phyloP scores from a whole-genome alignment of 2,113 vertebrate species.

The Neodon shergylaensis region DNA sequence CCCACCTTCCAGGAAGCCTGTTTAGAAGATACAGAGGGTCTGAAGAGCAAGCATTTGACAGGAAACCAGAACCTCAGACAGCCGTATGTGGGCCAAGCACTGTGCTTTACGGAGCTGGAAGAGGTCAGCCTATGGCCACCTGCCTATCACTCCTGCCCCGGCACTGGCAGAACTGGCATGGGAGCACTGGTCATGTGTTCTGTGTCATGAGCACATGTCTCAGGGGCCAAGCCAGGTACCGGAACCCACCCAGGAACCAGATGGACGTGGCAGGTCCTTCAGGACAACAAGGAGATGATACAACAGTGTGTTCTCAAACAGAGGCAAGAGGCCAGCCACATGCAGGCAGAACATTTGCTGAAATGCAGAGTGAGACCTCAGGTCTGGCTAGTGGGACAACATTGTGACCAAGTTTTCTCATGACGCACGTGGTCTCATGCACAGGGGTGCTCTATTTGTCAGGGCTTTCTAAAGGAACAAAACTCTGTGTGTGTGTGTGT shows the following conservation, averaged over 20 bases:
- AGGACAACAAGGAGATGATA: fast-evolving
- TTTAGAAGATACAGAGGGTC: neutral
- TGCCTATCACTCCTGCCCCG: neutral
- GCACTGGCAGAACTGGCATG: fast-evolving
- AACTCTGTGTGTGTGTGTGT: too few species aligned
- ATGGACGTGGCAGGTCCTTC: neutral
- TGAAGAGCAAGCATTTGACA: neutral
- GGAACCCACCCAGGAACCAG: too few species aligned
- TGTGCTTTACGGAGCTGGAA: too few species aligned
- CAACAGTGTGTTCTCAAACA: neutral
- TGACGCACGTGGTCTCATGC: too few species aligned
- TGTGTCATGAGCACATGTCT: neutral
- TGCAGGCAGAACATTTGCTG: neutral
- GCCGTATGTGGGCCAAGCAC: fast-evolving
- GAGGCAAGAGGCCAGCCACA: neutral
- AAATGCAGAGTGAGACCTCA: neutral
- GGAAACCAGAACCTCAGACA: neutral
- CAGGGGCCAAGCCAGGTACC: neutral
- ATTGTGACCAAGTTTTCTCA: neutral
- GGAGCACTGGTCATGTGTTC: fast-evolving
- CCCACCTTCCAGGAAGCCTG: neutral
- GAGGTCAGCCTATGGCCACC: neutral
- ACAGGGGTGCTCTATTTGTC: neutral
- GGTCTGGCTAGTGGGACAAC: too few species aligned
- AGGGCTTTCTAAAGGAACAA: neutral